Percentiles rank a stretch among this genome's conserved stretches.
These are phyloP conservation scores for Lipophrys pholis DNA, from an alignment of 2,113 vertebrate genomes.

Conservation along the genomic window DNA sequence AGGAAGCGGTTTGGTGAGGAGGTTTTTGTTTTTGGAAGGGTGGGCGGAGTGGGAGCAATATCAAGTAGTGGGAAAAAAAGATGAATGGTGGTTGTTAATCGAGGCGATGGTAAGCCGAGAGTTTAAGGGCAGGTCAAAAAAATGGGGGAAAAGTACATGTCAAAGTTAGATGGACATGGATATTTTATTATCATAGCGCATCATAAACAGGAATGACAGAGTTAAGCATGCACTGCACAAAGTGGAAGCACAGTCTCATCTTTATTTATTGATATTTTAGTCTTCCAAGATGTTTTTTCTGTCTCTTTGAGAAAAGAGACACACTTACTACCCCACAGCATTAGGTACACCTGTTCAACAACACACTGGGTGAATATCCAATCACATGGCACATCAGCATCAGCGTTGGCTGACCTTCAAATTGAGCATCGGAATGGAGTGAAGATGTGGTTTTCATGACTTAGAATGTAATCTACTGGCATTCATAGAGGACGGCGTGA, in stretches of 20 bases:
- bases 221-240: slow-evolving; percentile 29
- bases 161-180: slow-evolving; percentile 49
- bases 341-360: too few relatives aligned
- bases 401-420: too few relatives aligned
- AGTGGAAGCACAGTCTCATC: neutral
- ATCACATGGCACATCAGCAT: too few relatives aligned
- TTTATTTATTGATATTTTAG: too few relatives aligned
- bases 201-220: slow-evolving; percentile 23
- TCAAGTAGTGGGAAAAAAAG: slow-evolving; percentile 43
- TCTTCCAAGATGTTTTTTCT: too few relatives aligned
- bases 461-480: too few relatives aligned
- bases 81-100: slow-evolving; percentile 65
- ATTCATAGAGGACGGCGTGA: too few relatives aligned
- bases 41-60: slow-evolving; percentile 44
- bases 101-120: slow-evolving; percentile 62
- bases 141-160: slow-evolving; percentile 66
- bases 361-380: too few relatives aligned
- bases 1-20: slow-evolving; percentile 29
- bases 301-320: too few relatives aligned
- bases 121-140: slow-evolving; percentile 53
- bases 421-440: too few relatives aligned
- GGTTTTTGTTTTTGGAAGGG: slow-evolving; percentile 26
- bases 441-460: too few relatives aligned
- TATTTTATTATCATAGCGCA: neutral
- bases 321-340: too few relatives aligned